phyloP scores from a whole-genome alignment of 1,140 invertebrate species.

The Sinonovacula constricta region DNA sequence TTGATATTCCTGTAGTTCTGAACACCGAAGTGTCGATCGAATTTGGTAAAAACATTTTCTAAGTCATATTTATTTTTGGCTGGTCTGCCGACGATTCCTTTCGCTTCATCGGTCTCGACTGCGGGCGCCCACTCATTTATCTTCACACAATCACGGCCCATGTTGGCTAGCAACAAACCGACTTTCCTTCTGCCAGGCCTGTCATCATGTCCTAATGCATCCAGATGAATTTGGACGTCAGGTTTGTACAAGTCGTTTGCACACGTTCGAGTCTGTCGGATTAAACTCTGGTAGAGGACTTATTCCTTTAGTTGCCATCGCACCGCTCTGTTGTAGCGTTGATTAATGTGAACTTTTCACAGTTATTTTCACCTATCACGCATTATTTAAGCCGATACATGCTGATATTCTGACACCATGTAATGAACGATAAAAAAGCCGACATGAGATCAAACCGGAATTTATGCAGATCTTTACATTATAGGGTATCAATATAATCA shows the following conservation, averaged over 20 bases:
- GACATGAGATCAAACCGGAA: too few species aligned
- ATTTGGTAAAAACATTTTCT: constrained; percentile 19
- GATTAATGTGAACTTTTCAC: too few species aligned
- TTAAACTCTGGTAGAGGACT: constrained; percentile 23
- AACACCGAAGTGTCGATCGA: constrained; percentile 38
- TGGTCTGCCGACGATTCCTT: neutral
- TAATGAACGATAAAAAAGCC: too few species aligned
- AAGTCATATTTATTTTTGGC: constrained; percentile 23
- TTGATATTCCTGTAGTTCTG: constrained; percentile 45
- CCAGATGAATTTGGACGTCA: constrained; percentile 18
- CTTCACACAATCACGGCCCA: constrained; percentile 21
- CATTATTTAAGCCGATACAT: too few species aligned
- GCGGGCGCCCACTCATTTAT: constrained; percentile 19
- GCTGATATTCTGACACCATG: too few species aligned
- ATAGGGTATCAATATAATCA: too few species aligned
- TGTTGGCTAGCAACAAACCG: too few species aligned
- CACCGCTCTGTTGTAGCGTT: too few species aligned
- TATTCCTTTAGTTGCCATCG: constrained; percentile 17
- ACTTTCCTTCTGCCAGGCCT: constrained; percentile 33
- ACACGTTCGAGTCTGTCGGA: constrained; percentile 9
- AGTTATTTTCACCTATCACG: too few species aligned
- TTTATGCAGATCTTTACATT: too few species aligned
- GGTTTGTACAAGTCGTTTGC: constrained; percentile 35
- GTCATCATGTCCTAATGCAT: constrained; percentile 41
- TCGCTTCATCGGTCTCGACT: neutral